phyloP scores from a whole-genome alignment of 2,888 invertebrate genomes.

The Parelbella ahira region DNA sequence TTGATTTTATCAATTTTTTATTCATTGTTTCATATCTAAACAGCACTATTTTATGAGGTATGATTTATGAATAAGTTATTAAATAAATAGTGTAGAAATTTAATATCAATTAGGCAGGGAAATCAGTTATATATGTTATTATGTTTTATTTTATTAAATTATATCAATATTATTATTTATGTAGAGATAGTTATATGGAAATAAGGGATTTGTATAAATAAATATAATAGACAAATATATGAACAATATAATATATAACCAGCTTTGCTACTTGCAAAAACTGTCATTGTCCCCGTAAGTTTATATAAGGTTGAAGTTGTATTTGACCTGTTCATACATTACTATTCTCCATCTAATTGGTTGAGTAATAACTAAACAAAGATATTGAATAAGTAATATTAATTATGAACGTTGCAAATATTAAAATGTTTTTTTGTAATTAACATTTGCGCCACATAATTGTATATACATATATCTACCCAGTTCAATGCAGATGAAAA shows the following conservation, averaged over 20 bases:
- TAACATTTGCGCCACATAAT: too few species aligned
- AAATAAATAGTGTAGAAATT: slow-evolving; percentile 5
- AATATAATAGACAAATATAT: slow-evolving; percentile 12
- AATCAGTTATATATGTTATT: slow-evolving; percentile 6
- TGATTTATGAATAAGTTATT: slow-evolving; percentile 5
- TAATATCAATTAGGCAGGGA: slow-evolving; percentile 4
- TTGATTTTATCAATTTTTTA: background rate
- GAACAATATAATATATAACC: slow-evolving; percentile 5
- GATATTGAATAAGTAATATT: too few species aligned
- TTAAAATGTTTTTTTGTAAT: too few species aligned
- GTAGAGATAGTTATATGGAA: slow-evolving; percentile 26
- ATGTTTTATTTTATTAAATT: slow-evolving; percentile 28
- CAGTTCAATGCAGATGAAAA: too few species aligned
- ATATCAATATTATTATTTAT: slow-evolving; percentile 59
- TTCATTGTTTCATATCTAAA: background rate
- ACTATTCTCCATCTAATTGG: too few species aligned
- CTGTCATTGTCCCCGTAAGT: too few species aligned
- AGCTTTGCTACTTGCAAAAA: too few species aligned
- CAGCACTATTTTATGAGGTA: background rate
- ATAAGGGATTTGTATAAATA: slow-evolving; percentile 23
- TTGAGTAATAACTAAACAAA: too few species aligned
- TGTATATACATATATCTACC: too few species aligned
- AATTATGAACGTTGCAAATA: too few species aligned
- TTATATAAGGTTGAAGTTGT: too few species aligned
- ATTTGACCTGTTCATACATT: too few species aligned